These are phyloP conservation scores for Ichneumoninae sp. DNA, from an alignment of 2,888 invertebrate species.

Conservation along the genomic window DNA sequence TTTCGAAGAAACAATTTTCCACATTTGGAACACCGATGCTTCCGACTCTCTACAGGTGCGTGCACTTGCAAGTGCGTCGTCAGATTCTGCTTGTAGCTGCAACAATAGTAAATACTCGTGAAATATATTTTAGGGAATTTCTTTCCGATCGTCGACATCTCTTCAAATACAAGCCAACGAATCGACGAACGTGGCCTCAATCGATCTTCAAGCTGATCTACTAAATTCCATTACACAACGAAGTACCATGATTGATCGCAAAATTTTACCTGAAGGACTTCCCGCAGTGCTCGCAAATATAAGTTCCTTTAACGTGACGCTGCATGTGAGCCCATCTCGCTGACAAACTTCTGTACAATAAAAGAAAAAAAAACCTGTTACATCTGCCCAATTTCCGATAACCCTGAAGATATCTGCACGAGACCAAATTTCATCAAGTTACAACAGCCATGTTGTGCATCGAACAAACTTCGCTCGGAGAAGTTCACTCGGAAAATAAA, in stretches of 20 bases:
- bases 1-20: constrained; percentile 72
- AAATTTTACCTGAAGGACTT: constrained; percentile 70
- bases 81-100: constrained; percentile 72
- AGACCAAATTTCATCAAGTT: too few species aligned
- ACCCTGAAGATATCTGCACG: too few species aligned
- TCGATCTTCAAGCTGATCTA: not conserved
- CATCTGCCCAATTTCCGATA: not conserved
- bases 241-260: not conserved
- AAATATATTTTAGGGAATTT: not conserved
- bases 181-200: too few species aligned
- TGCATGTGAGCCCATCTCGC: constrained; percentile 72
- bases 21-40: constrained; percentile 72
- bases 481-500: too few species aligned
- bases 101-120: constrained; percentile 2
- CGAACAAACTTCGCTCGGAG: too few species aligned
- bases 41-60: constrained; percentile 71
- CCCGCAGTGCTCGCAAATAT: constrained; percentile 72
- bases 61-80: constrained; percentile 72
- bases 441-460: too few species aligned
- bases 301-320: constrained; percentile 70
- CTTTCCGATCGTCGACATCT: not conserved
- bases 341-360: constrained; percentile 67
- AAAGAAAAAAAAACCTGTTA: not conserved
- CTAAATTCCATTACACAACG: not conserved
- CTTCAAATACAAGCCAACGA: not conserved